Conservation (phyloP, 2,888 invertebrate species). For the Andrena bucephala region DNA sequence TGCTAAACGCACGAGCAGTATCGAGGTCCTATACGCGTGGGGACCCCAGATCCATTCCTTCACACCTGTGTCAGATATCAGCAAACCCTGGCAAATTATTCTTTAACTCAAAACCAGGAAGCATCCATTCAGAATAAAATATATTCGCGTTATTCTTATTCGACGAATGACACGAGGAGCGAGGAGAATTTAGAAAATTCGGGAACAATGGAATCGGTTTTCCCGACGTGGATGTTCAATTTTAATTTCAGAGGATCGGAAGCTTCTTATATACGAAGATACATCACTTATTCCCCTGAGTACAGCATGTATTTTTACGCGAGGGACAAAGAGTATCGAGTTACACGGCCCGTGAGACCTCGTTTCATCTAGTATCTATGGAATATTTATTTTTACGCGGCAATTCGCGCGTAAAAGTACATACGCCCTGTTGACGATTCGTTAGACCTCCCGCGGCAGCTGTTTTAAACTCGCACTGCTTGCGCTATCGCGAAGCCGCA, state of each 20-base stretch:
- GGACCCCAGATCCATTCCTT: conserved; percentile 20
- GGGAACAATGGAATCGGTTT: too few species aligned
- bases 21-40: conserved; percentile 13
- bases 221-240: background rate
- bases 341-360: conserved; percentile 47
- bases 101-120: background rate
- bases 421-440: conserved; percentile 18
- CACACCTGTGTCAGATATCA: background rate
- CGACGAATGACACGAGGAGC: background rate
- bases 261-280: background rate
- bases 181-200: too few species aligned
- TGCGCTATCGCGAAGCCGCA: background rate
- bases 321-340: conserved; percentile 37
- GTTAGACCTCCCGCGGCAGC: conserved; percentile 11
- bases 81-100: background rate
- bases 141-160: background rate
- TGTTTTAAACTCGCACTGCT: conserved; percentile 31
- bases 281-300: background rate
- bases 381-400: conserved; percentile 48
- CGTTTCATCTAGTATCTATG: conserved; percentile 37
- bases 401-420: conserved; percentile 43
- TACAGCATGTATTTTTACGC: conserved; percentile 41
- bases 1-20: conserved; percentile 35
- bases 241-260: background rate
- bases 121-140: background rate